Evolutionary conservation across 2,113 vertebrate species (phyloP).

Genomic region (Zosterops pallidus): DNA sequence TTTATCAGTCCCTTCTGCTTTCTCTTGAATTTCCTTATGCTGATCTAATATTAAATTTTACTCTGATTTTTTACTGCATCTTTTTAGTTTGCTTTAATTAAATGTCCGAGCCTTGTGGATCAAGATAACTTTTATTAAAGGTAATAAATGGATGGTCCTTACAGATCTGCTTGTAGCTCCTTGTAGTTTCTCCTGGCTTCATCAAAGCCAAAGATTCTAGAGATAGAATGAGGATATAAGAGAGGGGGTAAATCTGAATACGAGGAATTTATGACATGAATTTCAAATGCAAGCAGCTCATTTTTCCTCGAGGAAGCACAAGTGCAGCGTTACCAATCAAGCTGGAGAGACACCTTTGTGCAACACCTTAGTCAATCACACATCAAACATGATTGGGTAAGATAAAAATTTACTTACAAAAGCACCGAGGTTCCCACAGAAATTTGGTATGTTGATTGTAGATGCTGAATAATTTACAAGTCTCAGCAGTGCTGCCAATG

Average conservation of each 20-base stretch:
- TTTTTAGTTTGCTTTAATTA: slow-evolving; percentile 25
- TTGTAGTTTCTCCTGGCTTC: neutral
- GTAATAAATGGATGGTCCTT: neutral
- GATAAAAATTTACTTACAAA: slow-evolving; percentile 4
- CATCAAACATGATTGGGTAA: neutral
- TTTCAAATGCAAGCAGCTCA: neutral
- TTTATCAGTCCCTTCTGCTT: neutral
- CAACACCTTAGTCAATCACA: neutral
- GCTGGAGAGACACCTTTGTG: neutral
- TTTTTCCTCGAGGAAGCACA: neutral
- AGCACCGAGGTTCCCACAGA: neutral
- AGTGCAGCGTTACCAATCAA: neutral
- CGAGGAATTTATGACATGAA: neutral
- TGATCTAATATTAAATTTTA: slow-evolving; percentile 19
- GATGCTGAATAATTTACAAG: slow-evolving; percentile 21
- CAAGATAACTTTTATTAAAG: slow-evolving; percentile 17
- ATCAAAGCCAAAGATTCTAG: neutral
- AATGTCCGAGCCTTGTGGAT: neutral
- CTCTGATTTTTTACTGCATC: neutral
- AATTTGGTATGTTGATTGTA: neutral
- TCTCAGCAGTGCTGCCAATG: neutral
- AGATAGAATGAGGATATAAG: neutral
- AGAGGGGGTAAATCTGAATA: neutral
- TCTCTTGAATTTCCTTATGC: neutral
- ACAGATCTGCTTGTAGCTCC: neutral